These are phyloP conservation scores for Morinoia aosen DNA, from an alignment of 2,888 invertebrate species.

Conservation along the genomic window DNA sequence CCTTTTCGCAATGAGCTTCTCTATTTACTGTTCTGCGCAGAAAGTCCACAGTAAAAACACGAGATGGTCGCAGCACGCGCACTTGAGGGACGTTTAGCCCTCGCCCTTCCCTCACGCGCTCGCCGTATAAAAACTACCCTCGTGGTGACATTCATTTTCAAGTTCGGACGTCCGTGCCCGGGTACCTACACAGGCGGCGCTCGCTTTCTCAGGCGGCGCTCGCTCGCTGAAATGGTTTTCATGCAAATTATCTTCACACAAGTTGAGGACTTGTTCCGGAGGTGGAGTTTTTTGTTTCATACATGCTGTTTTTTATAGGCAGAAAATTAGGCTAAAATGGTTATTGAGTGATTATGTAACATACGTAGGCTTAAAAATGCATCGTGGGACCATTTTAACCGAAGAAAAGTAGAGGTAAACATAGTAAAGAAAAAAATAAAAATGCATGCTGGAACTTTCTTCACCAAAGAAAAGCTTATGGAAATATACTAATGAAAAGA, in stretches of 20 bases:
- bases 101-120: background rate
- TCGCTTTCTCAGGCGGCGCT: background rate
- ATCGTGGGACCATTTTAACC: too few relatives aligned
- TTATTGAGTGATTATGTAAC: too few relatives aligned
- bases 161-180: background rate
- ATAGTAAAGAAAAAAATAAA: too few relatives aligned
- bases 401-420: too few relatives aligned
- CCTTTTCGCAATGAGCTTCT: conserved; percentile 41
- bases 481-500: too few relatives aligned
- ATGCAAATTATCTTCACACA: background rate
- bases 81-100: background rate
- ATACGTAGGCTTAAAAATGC: too few relatives aligned
- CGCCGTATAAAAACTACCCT: background rate
- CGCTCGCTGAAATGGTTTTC: background rate
- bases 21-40: conserved; percentile 31
- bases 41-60: conserved; percentile 37
- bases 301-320: too few relatives aligned
- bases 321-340: too few relatives aligned
- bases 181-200: background rate
- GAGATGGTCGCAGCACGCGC: conserved; percentile 23
- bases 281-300: background rate
- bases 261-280: background rate
- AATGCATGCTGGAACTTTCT: too few relatives aligned
- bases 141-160: background rate
- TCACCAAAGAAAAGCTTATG: too few relatives aligned